Conservation (phyloP, 2,888 invertebrate species). For the Nudaria mundana region DNA sequence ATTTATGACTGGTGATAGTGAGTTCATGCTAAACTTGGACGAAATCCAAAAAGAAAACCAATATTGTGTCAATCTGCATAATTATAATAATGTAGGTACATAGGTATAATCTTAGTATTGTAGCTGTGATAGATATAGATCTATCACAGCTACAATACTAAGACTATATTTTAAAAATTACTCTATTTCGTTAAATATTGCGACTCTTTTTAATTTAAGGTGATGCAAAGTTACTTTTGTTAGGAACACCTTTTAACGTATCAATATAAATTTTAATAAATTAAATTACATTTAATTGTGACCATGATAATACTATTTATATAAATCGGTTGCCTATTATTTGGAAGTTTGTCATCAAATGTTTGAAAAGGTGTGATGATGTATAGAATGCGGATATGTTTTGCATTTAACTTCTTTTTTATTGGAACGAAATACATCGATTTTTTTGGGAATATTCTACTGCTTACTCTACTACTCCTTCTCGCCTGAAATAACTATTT, state of each 20-base stretch:
- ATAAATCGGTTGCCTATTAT: constrained; percentile 23
- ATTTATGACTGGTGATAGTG: neutral
- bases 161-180: too few relatives aligned
- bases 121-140: too few relatives aligned
- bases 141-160: too few relatives aligned
- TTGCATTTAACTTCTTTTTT: constrained; percentile 8
- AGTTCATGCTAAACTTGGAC: too few relatives aligned
- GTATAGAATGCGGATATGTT: constrained; percentile 17
- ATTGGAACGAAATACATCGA: constrained; percentile 5
- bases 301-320: constrained; percentile 19
- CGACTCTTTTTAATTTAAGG: too few relatives aligned
- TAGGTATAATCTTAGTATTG: too few relatives aligned
- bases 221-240: constrained; percentile 13
- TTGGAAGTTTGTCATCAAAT: constrained; percentile 8
- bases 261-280: constrained; percentile 16
- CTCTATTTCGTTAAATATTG: too few relatives aligned
- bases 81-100: too few relatives aligned
- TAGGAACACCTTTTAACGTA: constrained; percentile 17
- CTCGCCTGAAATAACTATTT: constrained; percentile 19
- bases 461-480: constrained; percentile 13
- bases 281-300: constrained; percentile 17
- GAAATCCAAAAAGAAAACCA: too few relatives aligned
- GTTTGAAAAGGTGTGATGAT: constrained; percentile 1
- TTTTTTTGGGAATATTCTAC: constrained; percentile 19
- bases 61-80: too few relatives aligned